Percentiles rank a stretch among this genome's conserved stretches.
Evolutionary conservation across 2,113 vertebrate species (phyloP).

Genomic region (Hydrolagus affinis): DNA sequence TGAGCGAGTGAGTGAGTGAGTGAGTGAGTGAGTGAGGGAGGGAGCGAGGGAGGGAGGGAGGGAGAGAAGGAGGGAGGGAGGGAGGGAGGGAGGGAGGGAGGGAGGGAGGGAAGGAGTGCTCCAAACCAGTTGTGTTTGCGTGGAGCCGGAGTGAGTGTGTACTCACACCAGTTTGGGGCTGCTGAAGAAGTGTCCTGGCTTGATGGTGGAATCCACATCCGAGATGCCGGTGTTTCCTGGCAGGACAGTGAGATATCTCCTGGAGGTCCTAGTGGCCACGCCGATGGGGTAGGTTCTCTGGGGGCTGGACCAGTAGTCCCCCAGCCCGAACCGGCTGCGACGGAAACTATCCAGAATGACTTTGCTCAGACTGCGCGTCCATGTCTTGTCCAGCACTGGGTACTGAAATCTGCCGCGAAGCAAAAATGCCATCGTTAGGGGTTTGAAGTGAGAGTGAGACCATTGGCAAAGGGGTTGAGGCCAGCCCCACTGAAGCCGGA

Average conservation of each 20-base stretch:
- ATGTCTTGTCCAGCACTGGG: not conserved
- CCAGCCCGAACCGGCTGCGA: not conserved
- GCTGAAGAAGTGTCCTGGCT: not conserved
- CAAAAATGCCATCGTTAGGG: not conserved
- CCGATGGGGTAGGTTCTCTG: not conserved
- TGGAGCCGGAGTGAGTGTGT: not conserved
- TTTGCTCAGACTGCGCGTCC: not conserved
- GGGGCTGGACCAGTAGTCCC: slow-evolving; percentile 16
- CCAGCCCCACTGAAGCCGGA: no score
- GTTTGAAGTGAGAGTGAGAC: not conserved
- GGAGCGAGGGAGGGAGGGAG: no score
- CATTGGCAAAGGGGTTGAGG: no score
- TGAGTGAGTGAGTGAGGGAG: no score
- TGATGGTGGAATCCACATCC: slow-evolving; percentile 15
- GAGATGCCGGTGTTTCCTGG: slow-evolving; percentile 19
- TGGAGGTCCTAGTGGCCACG: not conserved
- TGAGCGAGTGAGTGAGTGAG: no score
- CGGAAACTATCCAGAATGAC: slow-evolving; percentile 13
- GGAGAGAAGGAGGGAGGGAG: no score
- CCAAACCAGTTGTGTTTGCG: not conserved
- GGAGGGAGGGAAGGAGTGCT: not conserved
- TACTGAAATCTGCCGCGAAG: slow-evolving; percentile 8
- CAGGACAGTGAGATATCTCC: not conserved
- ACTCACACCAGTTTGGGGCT: slow-evolving; percentile 15
- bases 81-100: no score